phyloP scores from a whole-genome alignment of 2,113 vertebrate species.

The Mustelus asterias region DNA sequence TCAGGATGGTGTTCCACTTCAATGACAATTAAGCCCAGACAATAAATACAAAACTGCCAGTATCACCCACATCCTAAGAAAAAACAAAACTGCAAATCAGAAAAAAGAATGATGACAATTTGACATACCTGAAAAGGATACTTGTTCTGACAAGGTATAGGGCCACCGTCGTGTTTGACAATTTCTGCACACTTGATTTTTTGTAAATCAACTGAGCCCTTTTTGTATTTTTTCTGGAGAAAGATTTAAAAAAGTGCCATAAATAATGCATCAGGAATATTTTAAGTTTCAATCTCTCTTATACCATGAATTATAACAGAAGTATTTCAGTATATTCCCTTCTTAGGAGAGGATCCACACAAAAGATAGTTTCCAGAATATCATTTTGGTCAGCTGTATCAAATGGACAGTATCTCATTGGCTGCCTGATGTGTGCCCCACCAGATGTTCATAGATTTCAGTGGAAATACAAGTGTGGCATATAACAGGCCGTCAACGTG shows the following conservation, averaged over 20 bases:
- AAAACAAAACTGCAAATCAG: background rate
- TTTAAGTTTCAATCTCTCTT: background rate
- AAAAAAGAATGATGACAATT: background rate
- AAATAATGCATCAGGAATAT: background rate
- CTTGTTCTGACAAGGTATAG: constrained; percentile 87
- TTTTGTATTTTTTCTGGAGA: constrained; percentile 73
- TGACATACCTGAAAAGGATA: constrained; percentile 85
- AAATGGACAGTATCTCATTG: background rate
- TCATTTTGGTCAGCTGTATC: background rate
- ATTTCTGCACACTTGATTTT: constrained; percentile 84
- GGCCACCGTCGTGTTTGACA: constrained; percentile 68
- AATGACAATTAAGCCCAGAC: background rate
- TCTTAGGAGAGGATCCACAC: background rate
- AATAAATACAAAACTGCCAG: background rate
- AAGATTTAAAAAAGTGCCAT: background rate
- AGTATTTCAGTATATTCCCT: background rate
- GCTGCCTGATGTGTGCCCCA: background rate
- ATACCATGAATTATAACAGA: background rate
- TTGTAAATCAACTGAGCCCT: constrained; percentile 78
- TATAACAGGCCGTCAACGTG: background rate
- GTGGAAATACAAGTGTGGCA: background rate
- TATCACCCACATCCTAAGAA: background rate
- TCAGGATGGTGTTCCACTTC: background rate
- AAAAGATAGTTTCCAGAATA: background rate
- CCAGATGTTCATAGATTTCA: background rate